Evolutionary conservation across 2,888 invertebrate genomes (phyloP).

Genomic region (Nomada ferruginata): DNA sequence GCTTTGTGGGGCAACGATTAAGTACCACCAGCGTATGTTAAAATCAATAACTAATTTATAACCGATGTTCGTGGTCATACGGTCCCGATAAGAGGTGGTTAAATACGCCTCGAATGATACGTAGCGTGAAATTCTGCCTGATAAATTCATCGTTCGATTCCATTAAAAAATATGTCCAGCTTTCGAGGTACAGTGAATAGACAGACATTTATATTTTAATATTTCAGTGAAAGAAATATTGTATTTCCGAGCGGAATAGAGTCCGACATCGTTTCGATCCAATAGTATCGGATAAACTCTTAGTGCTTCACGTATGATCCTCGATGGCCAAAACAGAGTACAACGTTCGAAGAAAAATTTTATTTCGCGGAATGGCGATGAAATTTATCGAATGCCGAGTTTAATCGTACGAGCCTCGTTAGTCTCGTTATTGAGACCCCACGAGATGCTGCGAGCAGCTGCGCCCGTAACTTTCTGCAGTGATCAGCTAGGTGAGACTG

Average conservation of each 20-base stretch:
- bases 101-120: neutral
- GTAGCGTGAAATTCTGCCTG: neutral
- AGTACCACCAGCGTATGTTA: neutral
- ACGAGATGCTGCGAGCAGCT: constrained; percentile 69
- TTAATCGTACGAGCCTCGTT: constrained; percentile 67
- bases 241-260: too few species aligned
- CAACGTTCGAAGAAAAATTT: neutral
- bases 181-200: neutral
- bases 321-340: neutral
- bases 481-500: constrained; percentile 64
- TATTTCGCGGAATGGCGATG: constrained; percentile 32
- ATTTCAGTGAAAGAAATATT: too few species aligned
- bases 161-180: neutral
- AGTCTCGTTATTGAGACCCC: constrained; percentile 65
- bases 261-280: neutral
- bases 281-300: neutral
- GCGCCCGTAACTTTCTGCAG: constrained; percentile 64
- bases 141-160: neutral
- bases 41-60: constrained; percentile 23
- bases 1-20: neutral
- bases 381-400: constrained; percentile 49
- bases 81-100: neutral
- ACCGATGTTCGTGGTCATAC: constrained; percentile 1
- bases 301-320: neutral
- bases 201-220: too few species aligned